A percentile compares a stretch with the other conserved stretches of the same genome.
Conservation (phyloP, 2,113 vertebrate genomes). For the Salvator merianae region DNA sequence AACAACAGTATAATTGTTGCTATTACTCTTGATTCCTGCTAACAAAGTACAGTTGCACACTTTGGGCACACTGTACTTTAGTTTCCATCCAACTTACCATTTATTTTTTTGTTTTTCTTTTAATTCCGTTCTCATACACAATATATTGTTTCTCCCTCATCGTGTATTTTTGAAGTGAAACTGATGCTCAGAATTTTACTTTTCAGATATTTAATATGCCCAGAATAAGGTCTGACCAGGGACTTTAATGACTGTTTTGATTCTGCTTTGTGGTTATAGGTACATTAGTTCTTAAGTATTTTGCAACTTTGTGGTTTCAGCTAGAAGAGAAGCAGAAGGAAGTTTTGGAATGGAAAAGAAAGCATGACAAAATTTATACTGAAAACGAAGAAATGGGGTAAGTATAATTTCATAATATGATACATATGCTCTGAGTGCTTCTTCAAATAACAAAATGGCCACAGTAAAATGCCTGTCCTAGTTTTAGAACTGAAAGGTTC, state of each 20-base stretch:
- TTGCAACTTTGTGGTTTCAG: conserved; percentile 59
- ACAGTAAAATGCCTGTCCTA: neutral
- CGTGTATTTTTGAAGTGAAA: too few species aligned
- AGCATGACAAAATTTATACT: conserved; percentile 69
- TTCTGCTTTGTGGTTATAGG: neutral
- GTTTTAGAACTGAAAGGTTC: neutral
- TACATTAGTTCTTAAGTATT: neutral
- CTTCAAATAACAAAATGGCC: neutral
- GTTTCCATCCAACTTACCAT: too few species aligned
- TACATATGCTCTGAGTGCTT: neutral
- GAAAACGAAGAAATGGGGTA: conserved; percentile 88
- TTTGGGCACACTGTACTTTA: too few species aligned
- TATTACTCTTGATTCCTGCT: too few species aligned
- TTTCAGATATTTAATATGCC: neutral
- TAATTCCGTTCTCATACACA: too few species aligned
- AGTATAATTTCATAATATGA: neutral
- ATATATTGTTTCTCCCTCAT: too few species aligned
- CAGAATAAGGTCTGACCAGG: too few species aligned
- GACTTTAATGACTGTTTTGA: neutral
- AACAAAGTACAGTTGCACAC: too few species aligned
- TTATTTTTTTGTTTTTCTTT: too few species aligned
- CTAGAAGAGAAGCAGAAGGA: conserved; percentile 69
- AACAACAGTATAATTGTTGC: too few species aligned
- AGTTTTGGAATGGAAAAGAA: conserved; percentile 70
- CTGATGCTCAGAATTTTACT: neutral